Evolutionary conservation across 2,113 vertebrate species (phyloP).

Genomic region (Etheostoma spectabile): DNA sequence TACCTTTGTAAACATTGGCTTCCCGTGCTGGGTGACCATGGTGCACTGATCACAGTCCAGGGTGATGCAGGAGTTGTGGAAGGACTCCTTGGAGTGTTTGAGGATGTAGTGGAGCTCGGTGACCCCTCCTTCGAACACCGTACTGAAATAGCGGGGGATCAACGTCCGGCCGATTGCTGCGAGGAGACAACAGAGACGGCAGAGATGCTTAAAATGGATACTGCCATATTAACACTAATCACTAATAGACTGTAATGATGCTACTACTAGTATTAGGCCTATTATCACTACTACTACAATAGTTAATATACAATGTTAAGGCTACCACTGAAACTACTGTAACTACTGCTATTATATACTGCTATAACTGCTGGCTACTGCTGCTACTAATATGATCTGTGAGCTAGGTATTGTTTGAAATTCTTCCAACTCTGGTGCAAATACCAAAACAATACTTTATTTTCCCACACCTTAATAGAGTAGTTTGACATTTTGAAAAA

Average conservation of each 20-base stretch:
- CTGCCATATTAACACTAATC: not conserved
- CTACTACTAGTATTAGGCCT: not conserved
- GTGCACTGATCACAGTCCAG: conserved; percentile 99
- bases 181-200: conserved; percentile 46
- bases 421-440: not conserved
- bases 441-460: not conserved
- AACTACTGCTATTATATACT: not conserved
- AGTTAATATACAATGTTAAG: not conserved
- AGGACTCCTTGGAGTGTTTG: conserved; percentile 98
- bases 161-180: conserved; percentile 97
- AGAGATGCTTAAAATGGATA: conserved; percentile 21
- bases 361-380: not conserved
- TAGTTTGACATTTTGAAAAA: not conserved
- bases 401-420: not conserved
- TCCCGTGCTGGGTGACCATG: conserved; percentile 99
- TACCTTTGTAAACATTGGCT: conserved; percentile 99
- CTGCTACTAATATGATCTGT: not conserved
- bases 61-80: conserved; percentile 99
- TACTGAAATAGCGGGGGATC: conserved; percentile 99
- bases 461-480: not conserved
- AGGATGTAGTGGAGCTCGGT: conserved; percentile 98
- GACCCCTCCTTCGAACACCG: conserved; percentile 98
- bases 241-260: not conserved
- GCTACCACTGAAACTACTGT: not conserved
- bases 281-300: not conserved